These are phyloP conservation scores for Sitophilus oryzae DNA, from an alignment of 1,140 invertebrate genomes.

Conservation along the genomic window DNA sequence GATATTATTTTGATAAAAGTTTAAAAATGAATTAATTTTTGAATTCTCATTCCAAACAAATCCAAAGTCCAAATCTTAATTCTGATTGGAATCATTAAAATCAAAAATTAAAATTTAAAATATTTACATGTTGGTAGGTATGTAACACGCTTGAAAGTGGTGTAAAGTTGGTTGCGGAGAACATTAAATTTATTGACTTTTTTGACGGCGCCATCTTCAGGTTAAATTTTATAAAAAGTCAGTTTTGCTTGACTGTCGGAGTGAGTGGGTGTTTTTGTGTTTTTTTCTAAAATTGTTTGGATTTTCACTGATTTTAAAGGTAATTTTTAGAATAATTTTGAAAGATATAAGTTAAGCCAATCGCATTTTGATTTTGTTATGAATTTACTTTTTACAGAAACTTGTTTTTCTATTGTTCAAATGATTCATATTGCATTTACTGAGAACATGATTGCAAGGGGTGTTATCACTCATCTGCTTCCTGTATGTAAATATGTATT, in stretches of 20 bases:
- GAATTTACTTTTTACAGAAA: no score
- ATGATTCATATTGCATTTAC: slow-evolving; percentile 10
- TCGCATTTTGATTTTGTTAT: no score
- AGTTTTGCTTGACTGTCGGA: slow-evolving; percentile 11
- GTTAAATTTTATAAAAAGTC: slow-evolving; percentile 4
- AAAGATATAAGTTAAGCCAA: no score
- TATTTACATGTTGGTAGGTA: no score
- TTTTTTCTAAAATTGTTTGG: slow-evolving; percentile 13
- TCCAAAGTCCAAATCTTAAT: no score
- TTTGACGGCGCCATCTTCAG: slow-evolving; percentile 17
- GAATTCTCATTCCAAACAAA: no score
- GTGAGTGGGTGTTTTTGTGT: slow-evolving; percentile 21
- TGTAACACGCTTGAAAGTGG: no score
- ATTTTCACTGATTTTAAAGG: slow-evolving; percentile 12
- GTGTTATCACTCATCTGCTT: slow-evolving; percentile 7
- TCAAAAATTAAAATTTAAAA: no score
- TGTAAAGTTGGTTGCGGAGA: not conserved
- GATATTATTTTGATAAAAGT: no score
- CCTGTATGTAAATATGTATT: no score
- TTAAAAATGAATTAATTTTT: no score
- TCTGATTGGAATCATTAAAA: no score
- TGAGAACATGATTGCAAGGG: slow-evolving; percentile 10
- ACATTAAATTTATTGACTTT: slow-evolving; percentile 17
- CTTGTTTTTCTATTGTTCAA: not conserved
- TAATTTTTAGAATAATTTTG: slow-evolving; percentile 3